Evolutionary conservation across 2,888 invertebrate genomes (phyloP), one percentile per base, ranked within the genome.

Genomic region (Rhaphigaster nebulosa): DNA sequence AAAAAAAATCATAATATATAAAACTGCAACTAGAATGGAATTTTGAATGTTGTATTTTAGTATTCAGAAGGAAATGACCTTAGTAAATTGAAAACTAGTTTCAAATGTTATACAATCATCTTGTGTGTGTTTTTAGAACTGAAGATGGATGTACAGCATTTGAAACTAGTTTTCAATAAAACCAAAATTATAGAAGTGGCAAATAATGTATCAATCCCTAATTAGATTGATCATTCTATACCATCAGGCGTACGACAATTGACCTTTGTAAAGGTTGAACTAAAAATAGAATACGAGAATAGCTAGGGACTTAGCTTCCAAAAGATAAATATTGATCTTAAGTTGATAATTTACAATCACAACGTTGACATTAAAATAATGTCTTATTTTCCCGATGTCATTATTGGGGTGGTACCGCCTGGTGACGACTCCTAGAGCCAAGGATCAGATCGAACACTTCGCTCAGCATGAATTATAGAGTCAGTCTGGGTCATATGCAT

Each of bases 251-350:
- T n/a, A n/a, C n/a, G n/a, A n/a, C n/a, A 76, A 38, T 38, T 76
- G 70, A 76, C 70, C 34, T 76, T 76, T 76, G 23, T 38, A 76
- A 76, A 76, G 70, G 70, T 76, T 38, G 38, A 76, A 34, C 70
- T 76, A 76, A 76, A 38, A 76, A 76, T 76, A 38, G 70, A 20
- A 34, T 38, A 65, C 3, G 18, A 65, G 15, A 65, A 29, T 65
- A 65, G 65, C 26, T 26, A 52, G n/a, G 23, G 29, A 29, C 29
- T 38, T 76, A 38, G 70, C 38, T 8, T 12, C 38, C 8, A 10
- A 38, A 15, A 15, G 34, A 34, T 34, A 34, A 65, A 34, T 34
- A 34, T 38, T 23, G 38, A 34, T 38, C 34, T 20, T 38, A 76
- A 26, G 20, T 76, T 38, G 38, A 20, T 76, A 76, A 76, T 34